Evolutionary conservation across 2,888 invertebrate species (phyloP).

Genomic region (Salticus scenicus): DNA sequence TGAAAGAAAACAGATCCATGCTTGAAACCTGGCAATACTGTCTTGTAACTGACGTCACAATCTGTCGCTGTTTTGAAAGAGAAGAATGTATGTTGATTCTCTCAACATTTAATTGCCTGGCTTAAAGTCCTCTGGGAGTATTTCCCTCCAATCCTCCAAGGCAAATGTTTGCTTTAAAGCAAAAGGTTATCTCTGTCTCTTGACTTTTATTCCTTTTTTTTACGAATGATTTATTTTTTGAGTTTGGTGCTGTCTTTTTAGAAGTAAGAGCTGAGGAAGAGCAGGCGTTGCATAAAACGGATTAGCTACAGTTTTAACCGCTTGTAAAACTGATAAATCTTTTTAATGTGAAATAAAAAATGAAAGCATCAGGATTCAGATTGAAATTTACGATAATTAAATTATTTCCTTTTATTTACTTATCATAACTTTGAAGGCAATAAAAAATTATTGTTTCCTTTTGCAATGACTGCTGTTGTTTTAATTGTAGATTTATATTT

Average conservation of each 20-base stretch:
- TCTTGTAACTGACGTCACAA: slow-evolving; percentile 22
- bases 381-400: background rate
- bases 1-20: slow-evolving; percentile 55
- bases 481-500: too few species aligned
- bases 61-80: slow-evolving; percentile 20
- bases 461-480: too few species aligned
- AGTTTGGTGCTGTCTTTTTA: slow-evolving; percentile 12
- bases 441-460: too few species aligned
- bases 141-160: slow-evolving; percentile 21
- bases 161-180: slow-evolving; percentile 57
- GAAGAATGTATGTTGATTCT: slow-evolving; percentile 59
- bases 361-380: background rate
- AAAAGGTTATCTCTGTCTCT: slow-evolving; percentile 54
- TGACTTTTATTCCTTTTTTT: slow-evolving; percentile 25
- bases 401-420: background rate
- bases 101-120: slow-evolving; percentile 53
- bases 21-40: slow-evolving; percentile 31
- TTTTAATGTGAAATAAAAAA: background rate
- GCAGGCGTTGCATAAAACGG: slow-evolving; percentile 12
- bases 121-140: slow-evolving; percentile 31
- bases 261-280: background rate
- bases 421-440: background rate
- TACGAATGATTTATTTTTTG: slow-evolving; percentile 3
- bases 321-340: background rate
- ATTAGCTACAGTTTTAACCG: background rate